Evolutionary conservation across 2,113 vertebrate species (phyloP).

Genomic region (Phaethornis superciliosus): DNA sequence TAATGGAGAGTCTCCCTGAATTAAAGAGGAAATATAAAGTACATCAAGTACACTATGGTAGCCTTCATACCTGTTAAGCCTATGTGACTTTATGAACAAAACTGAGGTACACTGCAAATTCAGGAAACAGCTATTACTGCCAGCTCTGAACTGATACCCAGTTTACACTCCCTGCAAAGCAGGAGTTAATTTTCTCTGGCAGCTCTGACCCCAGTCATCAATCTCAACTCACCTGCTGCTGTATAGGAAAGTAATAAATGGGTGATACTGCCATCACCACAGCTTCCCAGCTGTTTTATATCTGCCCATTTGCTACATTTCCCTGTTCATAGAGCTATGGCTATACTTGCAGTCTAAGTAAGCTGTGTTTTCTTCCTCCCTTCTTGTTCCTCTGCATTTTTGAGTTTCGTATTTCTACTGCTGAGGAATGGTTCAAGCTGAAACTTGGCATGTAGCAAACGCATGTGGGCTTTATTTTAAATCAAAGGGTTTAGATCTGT

Average conservation of each 20-base stretch:
- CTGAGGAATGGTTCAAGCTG: neutral
- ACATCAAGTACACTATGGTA: fast-evolving
- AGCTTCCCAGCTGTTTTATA: constrained; percentile 46
- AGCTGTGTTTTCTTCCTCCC: neutral
- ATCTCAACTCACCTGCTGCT: neutral
- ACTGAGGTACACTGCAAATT: neutral
- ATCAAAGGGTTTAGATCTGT: constrained; percentile 23
- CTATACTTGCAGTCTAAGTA: neutral
- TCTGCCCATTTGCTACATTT: neutral
- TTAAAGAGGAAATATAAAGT: neutral
- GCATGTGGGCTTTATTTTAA: constrained; percentile 13
- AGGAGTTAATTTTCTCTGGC: constrained; percentile 19
- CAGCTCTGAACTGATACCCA: neutral
- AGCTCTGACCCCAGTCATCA: neutral
- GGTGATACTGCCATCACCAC: neutral
- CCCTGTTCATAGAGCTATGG: neutral
- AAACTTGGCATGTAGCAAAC: neutral
- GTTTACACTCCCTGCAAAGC: neutral
- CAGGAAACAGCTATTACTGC: neutral
- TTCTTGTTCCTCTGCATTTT: neutral
- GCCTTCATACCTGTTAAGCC: neutral
- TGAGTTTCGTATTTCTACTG: neutral
- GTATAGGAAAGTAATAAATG: constrained; percentile 12
- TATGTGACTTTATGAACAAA: neutral
- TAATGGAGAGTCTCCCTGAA: neutral